Conservation (phyloP, 2,113 vertebrate genomes). For the Sterrhoptilus dennistouni region DNA sequence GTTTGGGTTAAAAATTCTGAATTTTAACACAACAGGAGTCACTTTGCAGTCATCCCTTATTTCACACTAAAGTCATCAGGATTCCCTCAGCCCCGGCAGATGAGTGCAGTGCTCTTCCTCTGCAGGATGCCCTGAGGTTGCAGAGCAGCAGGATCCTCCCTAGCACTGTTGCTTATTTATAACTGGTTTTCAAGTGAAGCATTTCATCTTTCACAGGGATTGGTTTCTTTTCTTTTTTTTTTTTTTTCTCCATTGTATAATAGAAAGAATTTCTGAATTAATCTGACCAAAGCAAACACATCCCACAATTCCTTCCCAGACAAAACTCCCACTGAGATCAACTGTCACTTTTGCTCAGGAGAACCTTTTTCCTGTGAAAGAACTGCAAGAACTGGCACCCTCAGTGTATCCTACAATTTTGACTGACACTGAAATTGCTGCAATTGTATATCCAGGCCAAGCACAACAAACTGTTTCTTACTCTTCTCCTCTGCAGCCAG, state of each 20-base stretch:
- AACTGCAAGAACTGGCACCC: slow-evolving; percentile 1
- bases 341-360: slow-evolving; percentile 20
- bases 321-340: slow-evolving; percentile 43
- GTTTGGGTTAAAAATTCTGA: not conserved
- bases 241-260: not conserved
- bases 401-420: not conserved
- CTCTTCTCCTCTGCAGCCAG: not conserved
- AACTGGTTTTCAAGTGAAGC: not conserved
- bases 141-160: not conserved
- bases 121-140: not conserved
- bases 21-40: not conserved
- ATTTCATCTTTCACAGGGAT: not conserved
- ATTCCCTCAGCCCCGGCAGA: not conserved
- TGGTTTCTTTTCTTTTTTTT: not conserved
- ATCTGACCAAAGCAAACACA: slow-evolving; percentile 56
- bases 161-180: not conserved
- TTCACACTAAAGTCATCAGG: not conserved
- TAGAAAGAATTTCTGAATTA: slow-evolving; percentile 28
- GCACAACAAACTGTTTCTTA: not conserved
- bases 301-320: slow-evolving; percentile 10
- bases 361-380: slow-evolving; percentile 7
- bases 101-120: not conserved
- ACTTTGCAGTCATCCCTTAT: not conserved
- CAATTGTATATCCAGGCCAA: not conserved
- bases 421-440: not conserved